Percentiles rank a stretch among this genome's conserved stretches.
Evolutionary conservation across 2,888 invertebrate genomes (phyloP).

Genomic region (Pristionchus mayeri): DNA sequence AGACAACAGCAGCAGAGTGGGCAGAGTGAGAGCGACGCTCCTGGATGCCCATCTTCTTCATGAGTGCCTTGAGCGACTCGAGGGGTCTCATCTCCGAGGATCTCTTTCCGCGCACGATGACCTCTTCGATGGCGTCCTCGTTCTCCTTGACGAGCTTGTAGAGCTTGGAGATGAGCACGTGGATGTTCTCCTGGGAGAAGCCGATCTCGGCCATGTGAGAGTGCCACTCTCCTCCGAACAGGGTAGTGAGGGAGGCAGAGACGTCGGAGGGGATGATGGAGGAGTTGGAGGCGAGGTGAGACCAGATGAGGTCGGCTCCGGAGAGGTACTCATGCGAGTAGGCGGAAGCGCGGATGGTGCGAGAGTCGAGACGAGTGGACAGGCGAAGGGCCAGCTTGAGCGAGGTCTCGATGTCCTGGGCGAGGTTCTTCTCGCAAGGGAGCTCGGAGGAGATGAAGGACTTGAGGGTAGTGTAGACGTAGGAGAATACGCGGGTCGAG

Average conservation of each 20-base stretch:
- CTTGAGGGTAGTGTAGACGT: slow-evolving; percentile 65
- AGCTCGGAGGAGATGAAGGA: slow-evolving; percentile 62
- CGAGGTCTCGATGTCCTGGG: slow-evolving; percentile 55
- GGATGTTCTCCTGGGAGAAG: slow-evolving; percentile 66
- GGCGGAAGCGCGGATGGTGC: slow-evolving; percentile 60
- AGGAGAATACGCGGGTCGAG: slow-evolving; percentile 66
- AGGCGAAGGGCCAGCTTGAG: slow-evolving; percentile 58
- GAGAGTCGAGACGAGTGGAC: slow-evolving; percentile 57
- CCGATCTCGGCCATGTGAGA: slow-evolving; percentile 52
- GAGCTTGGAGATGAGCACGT: slow-evolving; percentile 53
- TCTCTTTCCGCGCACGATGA: slow-evolving; percentile 58
- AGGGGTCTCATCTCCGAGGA: slow-evolving; percentile 52
- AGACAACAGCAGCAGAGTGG: slow-evolving; percentile 58
- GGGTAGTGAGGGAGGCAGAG: slow-evolving; percentile 63
- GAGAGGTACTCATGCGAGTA: slow-evolving; percentile 59
- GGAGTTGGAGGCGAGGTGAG: slow-evolving; percentile 65
- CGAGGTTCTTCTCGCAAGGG: slow-evolving; percentile 62
- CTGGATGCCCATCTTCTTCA: slow-evolving; percentile 65
- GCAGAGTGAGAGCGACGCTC: slow-evolving; percentile 52
- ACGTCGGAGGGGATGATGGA: slow-evolving; percentile 63
- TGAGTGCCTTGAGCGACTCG: slow-evolving; percentile 58
- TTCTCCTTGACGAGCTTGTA: slow-evolving; percentile 1
- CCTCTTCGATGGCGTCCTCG: slow-evolving; percentile 49
- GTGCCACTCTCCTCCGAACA: slow-evolving; percentile 67
- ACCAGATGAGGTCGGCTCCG: slow-evolving; percentile 62